Conservation (phyloP, 2,797 vertebrate genomes). For the Aythya fuligula region DNA sequence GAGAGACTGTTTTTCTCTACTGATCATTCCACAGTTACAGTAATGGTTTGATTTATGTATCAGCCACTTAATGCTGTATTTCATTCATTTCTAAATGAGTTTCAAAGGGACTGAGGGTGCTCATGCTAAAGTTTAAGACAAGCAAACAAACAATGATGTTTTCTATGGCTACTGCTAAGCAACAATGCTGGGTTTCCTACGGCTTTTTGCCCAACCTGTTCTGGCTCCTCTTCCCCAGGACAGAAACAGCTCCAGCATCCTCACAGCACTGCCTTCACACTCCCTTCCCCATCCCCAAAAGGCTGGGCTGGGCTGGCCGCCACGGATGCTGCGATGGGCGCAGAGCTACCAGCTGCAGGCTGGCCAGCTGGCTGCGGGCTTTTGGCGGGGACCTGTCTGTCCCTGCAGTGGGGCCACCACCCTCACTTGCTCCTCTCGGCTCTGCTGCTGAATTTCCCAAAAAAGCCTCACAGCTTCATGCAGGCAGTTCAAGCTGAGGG, state of each 20-base stretch:
- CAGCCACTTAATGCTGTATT: slow-evolving; percentile 45
- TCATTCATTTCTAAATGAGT: slow-evolving; percentile 54
- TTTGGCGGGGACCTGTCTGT: not conserved
- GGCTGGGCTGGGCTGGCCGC: fast-evolving
- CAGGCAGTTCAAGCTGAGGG: not conserved
- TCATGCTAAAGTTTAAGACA: slow-evolving; percentile 1
- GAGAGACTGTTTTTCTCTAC: slow-evolving; percentile 67
- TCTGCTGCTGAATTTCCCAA: not conserved
- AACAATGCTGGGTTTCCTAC: not conserved
- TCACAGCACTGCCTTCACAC: not conserved
- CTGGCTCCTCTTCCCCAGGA: not conserved
- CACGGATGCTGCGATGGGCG: fast-evolving
- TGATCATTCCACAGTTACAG: slow-evolving; percentile 75
- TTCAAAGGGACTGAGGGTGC: slow-evolving; percentile 29
- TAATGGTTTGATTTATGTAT: slow-evolving; percentile 72
- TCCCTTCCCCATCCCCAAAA: fast-evolving
- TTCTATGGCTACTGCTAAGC: not conserved
- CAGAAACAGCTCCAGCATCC: fast-evolving
- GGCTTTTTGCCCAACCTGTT: not conserved
- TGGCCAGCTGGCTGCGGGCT: not conserved
- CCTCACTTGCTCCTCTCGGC: fast-evolving
- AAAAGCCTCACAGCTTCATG: not conserved
- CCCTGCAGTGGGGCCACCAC: not conserved
- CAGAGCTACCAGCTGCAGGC: fast-evolving
- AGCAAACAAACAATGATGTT: slow-evolving; percentile 15